These are phyloP conservation scores for Meiosimyza decipiens DNA, from an alignment of 2,888 invertebrate genomes.

Conservation along the genomic window DNA sequence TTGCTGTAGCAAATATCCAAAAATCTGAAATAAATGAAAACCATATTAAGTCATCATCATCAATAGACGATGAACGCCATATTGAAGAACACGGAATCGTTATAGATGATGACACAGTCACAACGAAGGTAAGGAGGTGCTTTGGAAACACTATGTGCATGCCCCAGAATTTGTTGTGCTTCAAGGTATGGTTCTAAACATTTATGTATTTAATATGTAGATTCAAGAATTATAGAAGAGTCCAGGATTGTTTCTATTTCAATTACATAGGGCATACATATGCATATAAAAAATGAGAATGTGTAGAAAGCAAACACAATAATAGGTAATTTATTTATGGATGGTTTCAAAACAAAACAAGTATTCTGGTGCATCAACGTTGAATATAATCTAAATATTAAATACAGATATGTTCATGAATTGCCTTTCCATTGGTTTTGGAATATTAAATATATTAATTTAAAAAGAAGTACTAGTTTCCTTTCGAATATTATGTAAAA, in stretches of 20 bases:
- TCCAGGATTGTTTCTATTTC: slow-evolving; percentile 4
- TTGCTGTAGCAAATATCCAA: background rate
- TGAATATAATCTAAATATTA: slow-evolving; percentile 63
- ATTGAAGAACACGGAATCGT: slow-evolving; percentile 55
- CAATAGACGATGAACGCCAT: slow-evolving; percentile 36
- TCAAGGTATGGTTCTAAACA: slow-evolving; percentile 77
- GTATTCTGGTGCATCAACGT: slow-evolving; percentile 41
- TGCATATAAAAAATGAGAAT: background rate
- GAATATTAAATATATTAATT: slow-evolving; percentile 43
- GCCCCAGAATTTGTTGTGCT: slow-evolving; percentile 85
- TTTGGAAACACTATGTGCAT: slow-evolving; percentile 83
- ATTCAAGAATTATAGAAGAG: slow-evolving; percentile 12
- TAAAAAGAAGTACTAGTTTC: slow-evolving; percentile 40
- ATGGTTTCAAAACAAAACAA: slow-evolving; percentile 5
- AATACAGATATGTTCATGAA: slow-evolving; percentile 62
- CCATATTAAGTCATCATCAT: slow-evolving; percentile 46
- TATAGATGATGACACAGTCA: slow-evolving; percentile 53
- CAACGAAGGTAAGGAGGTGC: slow-evolving; percentile 75
- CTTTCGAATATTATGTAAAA: slow-evolving; percentile 45
- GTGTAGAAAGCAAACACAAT: slow-evolving; percentile 13
- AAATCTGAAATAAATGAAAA: slow-evolving; percentile 35
- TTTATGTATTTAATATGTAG: slow-evolving; percentile 64
- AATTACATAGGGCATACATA: slow-evolving; percentile 8
- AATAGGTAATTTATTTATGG: background rate
- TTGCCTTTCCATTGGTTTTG: slow-evolving; percentile 55